phyloP scores from a whole-genome alignment of 2,113 vertebrate genomes.

The Lota lota region DNA sequence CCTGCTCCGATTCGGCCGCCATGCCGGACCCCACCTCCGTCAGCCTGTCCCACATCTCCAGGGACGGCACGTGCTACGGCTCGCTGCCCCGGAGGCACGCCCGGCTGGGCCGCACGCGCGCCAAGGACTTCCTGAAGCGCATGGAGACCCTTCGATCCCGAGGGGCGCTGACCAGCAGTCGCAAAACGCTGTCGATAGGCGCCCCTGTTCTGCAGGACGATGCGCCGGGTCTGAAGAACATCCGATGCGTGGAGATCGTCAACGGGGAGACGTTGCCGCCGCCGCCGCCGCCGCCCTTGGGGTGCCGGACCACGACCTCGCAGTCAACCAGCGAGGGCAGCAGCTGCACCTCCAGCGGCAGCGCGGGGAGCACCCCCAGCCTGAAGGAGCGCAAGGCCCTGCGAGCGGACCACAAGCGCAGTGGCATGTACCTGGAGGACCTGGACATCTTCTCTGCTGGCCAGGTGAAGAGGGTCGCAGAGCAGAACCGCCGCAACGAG shows the following conservation, averaged over 20 bases:
- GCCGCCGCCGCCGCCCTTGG: constrained; percentile 35
- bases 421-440: constrained; percentile 92
- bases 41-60: constrained; percentile 54
- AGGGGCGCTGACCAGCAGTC: constrained; percentile 67
- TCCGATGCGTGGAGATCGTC: constrained; percentile 78
- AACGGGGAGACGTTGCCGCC: constrained; percentile 60
- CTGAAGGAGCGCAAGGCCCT: constrained; percentile 80
- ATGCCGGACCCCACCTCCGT: constrained; percentile 73
- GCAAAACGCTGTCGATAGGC: constrained; percentile 77
- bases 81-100: constrained; percentile 72
- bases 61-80: constrained; percentile 64
- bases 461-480: constrained; percentile 65
- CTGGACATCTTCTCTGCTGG: constrained; percentile 81
- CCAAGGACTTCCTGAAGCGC: constrained; percentile 88
- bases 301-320: constrained; percentile 34
- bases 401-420: constrained; percentile 83
- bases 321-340: constrained; percentile 81
- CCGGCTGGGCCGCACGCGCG: constrained; percentile 73
- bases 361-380: constrained; percentile 78
- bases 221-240: constrained; percentile 74
- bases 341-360: constrained; percentile 76
- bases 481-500: constrained; percentile 80
- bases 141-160: constrained; percentile 88
- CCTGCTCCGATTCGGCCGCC: constrained; percentile 69
- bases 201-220: constrained; percentile 82